phyloP scores from a whole-genome alignment of 2,797 vertebrate genomes.

The Limnodromus scolopaceus region DNA sequence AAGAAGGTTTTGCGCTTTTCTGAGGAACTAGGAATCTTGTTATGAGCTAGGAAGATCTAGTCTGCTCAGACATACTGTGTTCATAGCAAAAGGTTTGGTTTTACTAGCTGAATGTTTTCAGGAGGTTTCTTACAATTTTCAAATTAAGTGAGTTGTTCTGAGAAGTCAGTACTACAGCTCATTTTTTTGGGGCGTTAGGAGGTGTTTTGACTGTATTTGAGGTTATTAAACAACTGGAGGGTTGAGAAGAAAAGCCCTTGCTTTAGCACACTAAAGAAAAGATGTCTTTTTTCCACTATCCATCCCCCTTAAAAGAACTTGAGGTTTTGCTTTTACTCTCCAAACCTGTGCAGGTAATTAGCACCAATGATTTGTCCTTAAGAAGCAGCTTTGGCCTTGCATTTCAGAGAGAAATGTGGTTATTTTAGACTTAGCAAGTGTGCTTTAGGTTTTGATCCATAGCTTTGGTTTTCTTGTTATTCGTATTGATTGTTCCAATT shows the following conservation, averaged over 20 bases:
- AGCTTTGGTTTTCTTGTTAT: constrained; percentile 75
- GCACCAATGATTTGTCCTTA: constrained; percentile 58
- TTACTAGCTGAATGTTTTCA: not conserved
- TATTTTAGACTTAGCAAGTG: constrained; percentile 55
- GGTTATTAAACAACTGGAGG: not conserved
- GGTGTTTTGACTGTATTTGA: not conserved
- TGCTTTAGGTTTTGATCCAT: constrained; percentile 70
- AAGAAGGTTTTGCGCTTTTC: not conserved
- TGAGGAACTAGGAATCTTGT: constrained; percentile 5
- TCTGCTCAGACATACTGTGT: not conserved
- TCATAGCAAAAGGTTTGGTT: not conserved
- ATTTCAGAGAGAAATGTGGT: constrained; percentile 48
- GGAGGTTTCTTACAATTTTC: not conserved
- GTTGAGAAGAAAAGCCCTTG: not conserved
- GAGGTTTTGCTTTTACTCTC: constrained; percentile 34
- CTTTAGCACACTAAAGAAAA: not conserved
- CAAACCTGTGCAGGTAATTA: constrained; percentile 63
- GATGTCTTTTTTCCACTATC: not conserved
- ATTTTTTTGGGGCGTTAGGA: not conserved
- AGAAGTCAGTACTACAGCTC: not conserved
- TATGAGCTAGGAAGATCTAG: not conserved
- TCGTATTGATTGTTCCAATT: constrained; percentile 72
- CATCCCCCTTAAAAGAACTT: constrained; percentile 11
- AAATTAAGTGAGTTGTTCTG: not conserved
- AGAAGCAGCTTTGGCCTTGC: constrained; percentile 49